These are phyloP conservation scores for Nibea albiflora DNA, from an alignment of 2,113 vertebrate species.

Conservation along the genomic window DNA sequence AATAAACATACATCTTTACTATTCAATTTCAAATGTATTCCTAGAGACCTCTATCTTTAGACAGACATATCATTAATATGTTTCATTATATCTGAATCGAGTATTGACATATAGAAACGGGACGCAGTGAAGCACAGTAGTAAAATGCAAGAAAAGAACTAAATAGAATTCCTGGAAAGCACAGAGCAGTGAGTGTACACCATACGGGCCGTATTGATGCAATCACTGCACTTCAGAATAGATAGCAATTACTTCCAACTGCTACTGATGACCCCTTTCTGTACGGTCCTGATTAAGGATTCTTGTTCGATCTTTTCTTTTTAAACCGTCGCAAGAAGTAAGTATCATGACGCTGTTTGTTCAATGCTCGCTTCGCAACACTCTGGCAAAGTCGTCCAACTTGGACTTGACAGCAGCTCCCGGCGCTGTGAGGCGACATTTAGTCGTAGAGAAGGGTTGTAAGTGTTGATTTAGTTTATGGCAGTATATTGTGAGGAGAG, in stretches of 20 bases:
- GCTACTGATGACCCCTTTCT: neutral
- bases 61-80: neutral
- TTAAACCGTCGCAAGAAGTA: neutral
- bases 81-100: neutral
- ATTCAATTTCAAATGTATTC: no score
- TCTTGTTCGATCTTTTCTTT: neutral
- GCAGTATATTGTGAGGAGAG: neutral
- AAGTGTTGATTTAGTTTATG: neutral
- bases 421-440: neutral
- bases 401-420: neutral
- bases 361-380: neutral
- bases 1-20: neutral
- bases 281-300: constrained; percentile 27
- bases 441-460: neutral
- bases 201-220: constrained; percentile 8
- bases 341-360: neutral
- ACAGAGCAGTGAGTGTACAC: neutral
- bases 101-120: no score
- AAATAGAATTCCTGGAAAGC: neutral
- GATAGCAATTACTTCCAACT: neutral
- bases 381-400: no score
- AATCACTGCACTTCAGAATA: constrained; percentile 34
- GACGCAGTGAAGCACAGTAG: neutral
- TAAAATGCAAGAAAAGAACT: neutral
- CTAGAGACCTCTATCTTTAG: neutral